Evolutionary conservation across 2,797 vertebrate genomes (phyloP).

Genomic region (Scyliorhinus canicula): DNA sequence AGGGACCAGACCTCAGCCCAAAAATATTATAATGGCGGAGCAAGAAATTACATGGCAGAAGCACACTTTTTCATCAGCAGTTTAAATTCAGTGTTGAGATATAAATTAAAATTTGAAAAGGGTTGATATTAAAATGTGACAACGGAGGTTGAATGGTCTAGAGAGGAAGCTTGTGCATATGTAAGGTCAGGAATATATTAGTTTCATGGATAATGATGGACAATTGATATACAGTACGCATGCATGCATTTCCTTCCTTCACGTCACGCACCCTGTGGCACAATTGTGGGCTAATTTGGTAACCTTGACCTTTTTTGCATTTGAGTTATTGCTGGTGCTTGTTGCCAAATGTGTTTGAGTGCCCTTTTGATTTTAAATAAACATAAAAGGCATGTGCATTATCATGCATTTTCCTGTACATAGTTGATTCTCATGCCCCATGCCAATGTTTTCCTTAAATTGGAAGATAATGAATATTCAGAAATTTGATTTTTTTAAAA

Average conservation of each 20-base stretch:
- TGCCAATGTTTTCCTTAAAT: neutral
- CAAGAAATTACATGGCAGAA: neutral
- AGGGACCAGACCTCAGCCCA: neutral
- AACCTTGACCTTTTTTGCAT: neutral
- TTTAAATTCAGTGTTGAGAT: neutral
- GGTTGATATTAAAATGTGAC: neutral
- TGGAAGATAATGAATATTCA: too few species aligned
- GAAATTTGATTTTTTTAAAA: too few species aligned
- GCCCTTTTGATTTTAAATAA: neutral
- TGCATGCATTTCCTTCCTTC: neutral
- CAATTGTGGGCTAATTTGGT: neutral
- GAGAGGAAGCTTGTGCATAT: neutral
- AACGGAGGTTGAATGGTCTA: neutral
- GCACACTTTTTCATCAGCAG: neutral
- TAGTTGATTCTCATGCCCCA: neutral
- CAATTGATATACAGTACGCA: neutral
- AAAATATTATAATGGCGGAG: neutral
- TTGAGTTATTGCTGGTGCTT: neutral
- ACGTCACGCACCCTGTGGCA: neutral
- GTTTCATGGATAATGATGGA: neutral
- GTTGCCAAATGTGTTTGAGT: neutral
- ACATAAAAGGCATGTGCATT: neutral
- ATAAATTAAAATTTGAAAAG: neutral
- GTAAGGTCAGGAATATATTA: too few species aligned
- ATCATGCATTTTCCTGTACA: neutral